Evolutionary conservation across 2,113 vertebrate species (phyloP), one percentile per base, ranked within the genome.

Genomic region (Micronisus gabar): DNA sequence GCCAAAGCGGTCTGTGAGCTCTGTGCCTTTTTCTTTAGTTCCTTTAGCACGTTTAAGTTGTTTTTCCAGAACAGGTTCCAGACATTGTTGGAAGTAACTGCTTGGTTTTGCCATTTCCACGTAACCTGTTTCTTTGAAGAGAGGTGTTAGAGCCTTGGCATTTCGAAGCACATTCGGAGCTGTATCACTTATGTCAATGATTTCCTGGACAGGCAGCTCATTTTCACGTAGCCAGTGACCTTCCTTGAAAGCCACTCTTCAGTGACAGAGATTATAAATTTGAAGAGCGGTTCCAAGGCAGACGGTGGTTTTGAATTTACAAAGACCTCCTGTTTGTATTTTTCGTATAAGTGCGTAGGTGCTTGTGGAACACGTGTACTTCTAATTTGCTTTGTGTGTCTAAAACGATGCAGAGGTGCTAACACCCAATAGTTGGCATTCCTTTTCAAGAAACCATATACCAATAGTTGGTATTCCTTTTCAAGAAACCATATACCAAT

Each of bases 331-430:
- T 79, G 56, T 80, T 58, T 29, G 47, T 40, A 8, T 43, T 79
- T 72, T 20, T 27, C 8, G 0, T 34, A 2, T 4, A 6, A 6
- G 21, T 8, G 1, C 1, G 0, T 4, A 19, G 62, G 0, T n/a
- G 55, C 72, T 30, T 14, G 27, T 43, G 41, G 73, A 6, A 3
- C 12, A 25, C 21, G 1, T 13, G 43, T 17, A 0, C 45, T 61
- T 27, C 53, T 15, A 0, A 22, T 79, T 38, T 11, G 14, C 6
- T 67, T 65, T 15, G 45, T 19, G 9, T 7, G 9, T 22, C 73
- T 20, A 2, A 48, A n/a, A 52, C 13, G 74, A 6, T 7, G 5
- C 38, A 10, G 34, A 9, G 8, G 38, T 0, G 12, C 68, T 21
- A 23, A 8, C 14, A 2, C 26, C 20, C 22, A 1, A 1, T 7